Evolutionary conservation across 2,888 invertebrate genomes (phyloP).

Genomic region (Arge pagana): DNA sequence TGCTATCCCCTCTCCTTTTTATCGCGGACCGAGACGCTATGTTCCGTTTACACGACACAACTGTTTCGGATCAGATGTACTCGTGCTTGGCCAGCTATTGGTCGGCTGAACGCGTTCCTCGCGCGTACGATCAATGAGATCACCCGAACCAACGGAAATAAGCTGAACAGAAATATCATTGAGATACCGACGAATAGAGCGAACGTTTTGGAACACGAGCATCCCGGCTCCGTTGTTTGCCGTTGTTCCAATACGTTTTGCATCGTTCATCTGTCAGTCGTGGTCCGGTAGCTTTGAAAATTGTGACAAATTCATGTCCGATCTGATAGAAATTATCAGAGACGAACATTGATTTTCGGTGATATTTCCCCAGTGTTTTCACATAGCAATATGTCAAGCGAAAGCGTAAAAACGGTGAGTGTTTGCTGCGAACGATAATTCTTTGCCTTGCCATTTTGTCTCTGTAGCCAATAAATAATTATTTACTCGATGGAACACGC

Average conservation of each 20-base stretch:
- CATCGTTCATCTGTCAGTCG: conserved; percentile 11
- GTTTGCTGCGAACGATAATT: background rate
- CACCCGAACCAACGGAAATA: background rate
- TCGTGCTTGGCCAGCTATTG: too few relatives aligned
- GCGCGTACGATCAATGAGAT: too few relatives aligned
- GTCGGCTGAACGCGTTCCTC: too few relatives aligned
- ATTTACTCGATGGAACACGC: too few relatives aligned
- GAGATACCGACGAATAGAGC: too few relatives aligned
- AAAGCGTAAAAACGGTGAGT: conserved; percentile 54
- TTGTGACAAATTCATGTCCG: background rate
- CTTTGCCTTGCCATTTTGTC: too few relatives aligned
- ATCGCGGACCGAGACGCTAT: background rate
- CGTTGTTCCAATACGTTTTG: conserved; percentile 2
- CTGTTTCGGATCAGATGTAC: background rate
- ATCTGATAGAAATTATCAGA: background rate
- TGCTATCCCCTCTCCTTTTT: too few relatives aligned
- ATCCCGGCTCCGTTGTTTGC: background rate
- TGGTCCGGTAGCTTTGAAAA: background rate
- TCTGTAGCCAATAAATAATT: too few relatives aligned
- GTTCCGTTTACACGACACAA: background rate
- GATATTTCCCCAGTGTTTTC: background rate
- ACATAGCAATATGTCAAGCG: conserved; percentile 46
- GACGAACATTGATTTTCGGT: background rate
- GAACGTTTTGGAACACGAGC: conserved; percentile 2
- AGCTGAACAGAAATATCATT: background rate